These are phyloP conservation scores for Nesogale talazaci DNA, from an alignment of 2,113 vertebrate genomes.

Conservation along the genomic window DNA sequence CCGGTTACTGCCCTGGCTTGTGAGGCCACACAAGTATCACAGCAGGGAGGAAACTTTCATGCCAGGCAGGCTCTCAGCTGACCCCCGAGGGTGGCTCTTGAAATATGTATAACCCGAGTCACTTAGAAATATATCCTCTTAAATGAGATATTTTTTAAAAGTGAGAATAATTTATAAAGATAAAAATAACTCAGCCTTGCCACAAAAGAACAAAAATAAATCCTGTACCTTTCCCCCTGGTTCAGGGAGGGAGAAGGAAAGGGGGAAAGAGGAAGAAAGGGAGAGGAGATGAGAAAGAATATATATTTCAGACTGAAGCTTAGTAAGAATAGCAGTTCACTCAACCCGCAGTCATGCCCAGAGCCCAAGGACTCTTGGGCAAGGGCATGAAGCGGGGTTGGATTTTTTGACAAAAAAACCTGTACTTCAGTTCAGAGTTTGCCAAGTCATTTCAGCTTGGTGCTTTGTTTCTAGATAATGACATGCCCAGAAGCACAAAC, in stretches of 20 bases:
- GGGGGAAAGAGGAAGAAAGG: background rate
- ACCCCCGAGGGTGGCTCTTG: constrained; percentile 36
- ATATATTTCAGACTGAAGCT: background rate
- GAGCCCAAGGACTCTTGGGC: background rate
- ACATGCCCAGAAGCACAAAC: too few relatives aligned
- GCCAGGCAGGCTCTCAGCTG: background rate
- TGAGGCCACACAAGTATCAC: background rate
- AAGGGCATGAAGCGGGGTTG: background rate
- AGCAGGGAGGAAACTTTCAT: background rate
- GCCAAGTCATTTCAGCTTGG: background rate
- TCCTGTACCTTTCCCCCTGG: constrained; percentile 28
- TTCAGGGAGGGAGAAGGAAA: background rate
- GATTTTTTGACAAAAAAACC: background rate
- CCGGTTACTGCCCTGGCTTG: background rate
- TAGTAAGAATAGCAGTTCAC: background rate
- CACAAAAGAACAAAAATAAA: constrained; percentile 72
- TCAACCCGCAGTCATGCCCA: background rate
- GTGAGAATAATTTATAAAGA: constrained; percentile 77
- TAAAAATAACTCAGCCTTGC: constrained; percentile 76
- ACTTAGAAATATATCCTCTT: constrained; percentile 72
- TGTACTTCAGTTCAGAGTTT: background rate
- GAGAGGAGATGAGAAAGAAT: background rate
- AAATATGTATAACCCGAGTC: constrained; percentile 68
- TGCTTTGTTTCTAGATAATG: background rate
- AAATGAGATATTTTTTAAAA: constrained; percentile 70